Evolutionary conservation across 2,888 invertebrate genomes (phyloP).

Genomic region (Aleiodes alternator): DNA sequence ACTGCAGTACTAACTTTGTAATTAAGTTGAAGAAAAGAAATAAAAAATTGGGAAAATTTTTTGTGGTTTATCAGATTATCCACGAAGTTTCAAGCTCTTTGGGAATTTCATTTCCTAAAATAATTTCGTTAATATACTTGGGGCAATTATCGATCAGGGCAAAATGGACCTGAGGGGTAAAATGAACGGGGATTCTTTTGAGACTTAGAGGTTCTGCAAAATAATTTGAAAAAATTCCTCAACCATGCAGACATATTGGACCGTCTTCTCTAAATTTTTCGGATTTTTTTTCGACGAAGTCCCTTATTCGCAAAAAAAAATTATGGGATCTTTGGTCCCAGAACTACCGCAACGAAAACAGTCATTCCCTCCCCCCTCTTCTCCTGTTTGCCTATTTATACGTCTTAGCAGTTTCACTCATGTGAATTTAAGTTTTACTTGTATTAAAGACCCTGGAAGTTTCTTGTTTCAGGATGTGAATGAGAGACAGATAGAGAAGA

Average conservation of each 20-base stretch:
- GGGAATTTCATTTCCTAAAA: background rate
- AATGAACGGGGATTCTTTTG: background rate
- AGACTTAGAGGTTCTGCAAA: background rate
- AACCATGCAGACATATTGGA: too few species aligned
- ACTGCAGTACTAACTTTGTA: too few species aligned
- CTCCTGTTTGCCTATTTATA: background rate
- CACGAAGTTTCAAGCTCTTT: background rate
- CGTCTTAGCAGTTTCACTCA: constrained; percentile 1
- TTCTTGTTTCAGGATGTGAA: constrained; percentile 5
- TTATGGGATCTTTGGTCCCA: too few species aligned
- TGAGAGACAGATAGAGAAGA: background rate
- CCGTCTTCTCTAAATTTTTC: too few species aligned
- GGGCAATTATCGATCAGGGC: too few species aligned
- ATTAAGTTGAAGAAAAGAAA: background rate
- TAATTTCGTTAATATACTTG: too few species aligned
- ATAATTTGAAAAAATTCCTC: too few species aligned
- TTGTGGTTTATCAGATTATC: background rate
- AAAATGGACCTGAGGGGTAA: too few species aligned
- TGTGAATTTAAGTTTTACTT: background rate
- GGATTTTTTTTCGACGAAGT: too few species aligned
- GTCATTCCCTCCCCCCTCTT: too few species aligned
- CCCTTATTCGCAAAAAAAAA: too few species aligned
- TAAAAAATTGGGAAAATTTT: background rate
- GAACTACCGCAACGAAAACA: too few species aligned
- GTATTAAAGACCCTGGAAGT: constrained; percentile 4